Evolutionary conservation across 2,888 invertebrate species (phyloP).

Genomic region (Griposia aprilina): DNA sequence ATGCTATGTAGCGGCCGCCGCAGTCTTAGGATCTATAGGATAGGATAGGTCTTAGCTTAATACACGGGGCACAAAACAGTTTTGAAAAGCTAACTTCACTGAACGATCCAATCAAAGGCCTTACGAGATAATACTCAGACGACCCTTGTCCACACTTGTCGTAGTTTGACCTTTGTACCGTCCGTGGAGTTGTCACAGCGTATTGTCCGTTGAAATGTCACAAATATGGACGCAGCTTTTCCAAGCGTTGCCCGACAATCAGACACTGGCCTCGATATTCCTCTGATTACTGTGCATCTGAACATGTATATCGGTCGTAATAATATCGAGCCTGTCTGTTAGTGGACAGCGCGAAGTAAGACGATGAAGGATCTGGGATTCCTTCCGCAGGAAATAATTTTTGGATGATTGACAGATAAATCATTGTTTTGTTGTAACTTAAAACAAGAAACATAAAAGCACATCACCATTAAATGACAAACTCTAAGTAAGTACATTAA

Average conservation of each 20-base stretch:
- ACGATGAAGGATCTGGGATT: background rate
- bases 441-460: background rate
- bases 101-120: background rate
- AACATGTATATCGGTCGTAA: background rate
- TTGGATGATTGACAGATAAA: background rate
- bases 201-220: background rate
- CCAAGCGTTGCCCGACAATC: background rate
- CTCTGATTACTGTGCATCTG: conserved; percentile 21
- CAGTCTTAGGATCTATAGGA: no score
- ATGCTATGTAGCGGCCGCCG: no score
- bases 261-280: conserved; percentile 1
- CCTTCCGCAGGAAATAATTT: background rate
- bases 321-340: conserved; percentile 2
- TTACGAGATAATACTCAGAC: no score
- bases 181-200: background rate
- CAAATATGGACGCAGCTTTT: background rate
- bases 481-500: background rate
- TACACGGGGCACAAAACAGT: background rate
- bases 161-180: no score
- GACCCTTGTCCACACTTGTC: background rate
- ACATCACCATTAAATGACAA: background rate
- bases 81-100: background rate
- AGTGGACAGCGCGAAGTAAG: background rate
- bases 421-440: no score
- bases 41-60: no score